phyloP scores from a whole-genome alignment of 2,888 invertebrate genomes.

The Terebella lapidaria region DNA sequence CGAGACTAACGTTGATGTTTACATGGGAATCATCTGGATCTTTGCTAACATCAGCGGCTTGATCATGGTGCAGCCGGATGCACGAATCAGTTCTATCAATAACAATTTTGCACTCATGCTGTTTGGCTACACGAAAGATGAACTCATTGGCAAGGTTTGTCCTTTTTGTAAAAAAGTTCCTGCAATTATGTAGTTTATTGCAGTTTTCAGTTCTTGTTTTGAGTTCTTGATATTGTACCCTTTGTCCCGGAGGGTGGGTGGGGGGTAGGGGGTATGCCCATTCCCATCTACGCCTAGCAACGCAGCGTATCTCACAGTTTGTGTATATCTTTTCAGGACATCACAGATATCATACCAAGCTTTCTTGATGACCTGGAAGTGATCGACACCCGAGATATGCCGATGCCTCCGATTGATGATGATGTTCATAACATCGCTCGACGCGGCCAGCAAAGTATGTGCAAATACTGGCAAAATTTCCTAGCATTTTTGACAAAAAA shows the following conservation, averaged over 20 bases:
- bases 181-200: neutral
- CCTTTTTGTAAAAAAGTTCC: neutral
- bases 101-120: slow-evolving; percentile 65
- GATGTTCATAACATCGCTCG: no score
- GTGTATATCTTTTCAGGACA: slow-evolving; percentile 38
- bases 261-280: no score
- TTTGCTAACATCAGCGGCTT: slow-evolving; percentile 64
- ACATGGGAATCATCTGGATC: slow-evolving; percentile 48
- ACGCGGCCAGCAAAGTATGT: no score
- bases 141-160: slow-evolving; percentile 59
- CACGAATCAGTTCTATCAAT: slow-evolving; percentile 65
- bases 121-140: slow-evolving; percentile 62
- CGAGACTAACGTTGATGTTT: slow-evolving; percentile 16
- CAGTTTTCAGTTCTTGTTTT: neutral
- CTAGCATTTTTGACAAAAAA: no score
- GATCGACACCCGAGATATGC: slow-evolving; percentile 57
- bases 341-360: slow-evolving; percentile 58
- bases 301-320: no score
- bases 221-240: neutral
- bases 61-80: slow-evolving; percentile 62
- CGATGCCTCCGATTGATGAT: slow-evolving; percentile 59
- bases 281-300: no score
- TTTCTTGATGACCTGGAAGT: slow-evolving; percentile 62
- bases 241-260: no score
- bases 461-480: no score